These are phyloP conservation scores for Ciconia boyciana DNA, from an alignment of 2,113 vertebrate species.

Conservation along the genomic window DNA sequence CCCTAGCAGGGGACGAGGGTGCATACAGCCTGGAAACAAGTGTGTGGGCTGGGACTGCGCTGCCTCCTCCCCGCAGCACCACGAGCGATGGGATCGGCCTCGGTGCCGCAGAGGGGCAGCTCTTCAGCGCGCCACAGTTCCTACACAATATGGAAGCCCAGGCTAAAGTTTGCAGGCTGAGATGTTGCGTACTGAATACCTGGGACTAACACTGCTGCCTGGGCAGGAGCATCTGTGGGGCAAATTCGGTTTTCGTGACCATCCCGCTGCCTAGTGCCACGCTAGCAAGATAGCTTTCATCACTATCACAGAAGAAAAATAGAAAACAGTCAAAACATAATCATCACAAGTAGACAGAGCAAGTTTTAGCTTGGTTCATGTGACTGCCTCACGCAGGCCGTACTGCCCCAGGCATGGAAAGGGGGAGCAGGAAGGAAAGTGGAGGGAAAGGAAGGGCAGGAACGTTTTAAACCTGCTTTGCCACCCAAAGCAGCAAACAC, in stretches of 20 bases:
- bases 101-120: not conserved
- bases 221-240: not conserved
- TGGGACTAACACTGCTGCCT: not conserved
- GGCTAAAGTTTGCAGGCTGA: not conserved
- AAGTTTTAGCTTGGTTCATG: not conserved
- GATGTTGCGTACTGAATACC: not conserved
- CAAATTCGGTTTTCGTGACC: not conserved
- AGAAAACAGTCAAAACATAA: not conserved
- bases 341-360: not conserved
- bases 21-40: not conserved
- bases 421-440: not conserved
- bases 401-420: not conserved
- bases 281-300: not conserved
- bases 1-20: not conserved
- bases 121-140: not conserved
- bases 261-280: not conserved
- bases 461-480: not conserved
- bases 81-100: not conserved
- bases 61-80: rapidly evolving
- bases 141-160: not conserved
- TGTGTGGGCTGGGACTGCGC: not conserved
- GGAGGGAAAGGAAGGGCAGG: not conserved
- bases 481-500: not conserved
- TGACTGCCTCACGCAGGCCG: not conserved
- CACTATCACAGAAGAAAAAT: not conserved